phyloP scores from a whole-genome alignment of 2,797 vertebrate species.

The Oreochromis mossambicus region DNA sequence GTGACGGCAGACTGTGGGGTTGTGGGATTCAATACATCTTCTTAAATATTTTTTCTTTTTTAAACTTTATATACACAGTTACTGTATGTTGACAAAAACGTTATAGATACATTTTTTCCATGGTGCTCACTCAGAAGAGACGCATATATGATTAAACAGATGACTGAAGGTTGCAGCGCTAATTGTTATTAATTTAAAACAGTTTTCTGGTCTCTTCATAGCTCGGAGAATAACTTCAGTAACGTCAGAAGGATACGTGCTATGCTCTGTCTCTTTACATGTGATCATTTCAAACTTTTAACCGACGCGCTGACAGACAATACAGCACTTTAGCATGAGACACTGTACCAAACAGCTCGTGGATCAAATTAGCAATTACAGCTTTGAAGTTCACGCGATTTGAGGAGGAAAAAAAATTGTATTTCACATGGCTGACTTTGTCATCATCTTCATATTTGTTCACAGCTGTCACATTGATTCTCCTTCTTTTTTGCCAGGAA shows the following conservation, averaged over 20 bases:
- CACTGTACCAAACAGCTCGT: slow-evolving; percentile 38
- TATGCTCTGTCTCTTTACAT: neutral
- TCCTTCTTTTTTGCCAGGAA: slow-evolving; percentile 49
- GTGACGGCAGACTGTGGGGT: neutral
- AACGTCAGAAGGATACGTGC: neutral
- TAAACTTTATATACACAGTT: neutral
- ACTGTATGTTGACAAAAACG: neutral
- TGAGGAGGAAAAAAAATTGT: slow-evolving; percentile 6
- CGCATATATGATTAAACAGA: neutral
- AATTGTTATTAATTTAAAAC: slow-evolving; percentile 15
- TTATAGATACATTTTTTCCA: neutral
- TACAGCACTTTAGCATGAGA: slow-evolving; percentile 45
- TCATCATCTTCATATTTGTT: slow-evolving; percentile 64
- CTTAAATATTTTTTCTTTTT: neutral
- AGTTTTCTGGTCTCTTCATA: neutral
- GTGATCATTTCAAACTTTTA: slow-evolving; percentile 24
- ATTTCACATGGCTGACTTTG: slow-evolving; percentile 58
- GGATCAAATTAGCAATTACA: slow-evolving; percentile 64
- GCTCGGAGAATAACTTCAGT: neutral
- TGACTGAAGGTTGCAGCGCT: neutral
- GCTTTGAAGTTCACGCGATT: slow-evolving; percentile 62
- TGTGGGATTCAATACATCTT: neutral
- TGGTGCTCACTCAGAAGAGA: neutral
- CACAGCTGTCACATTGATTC: slow-evolving; percentile 64
- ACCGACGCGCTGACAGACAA: slow-evolving; percentile 30